Percentiles rank a stretch among this genome's conserved stretches.
phyloP scores from a whole-genome alignment of 2,888 invertebrate species.

The Cephonodes hylas region DNA sequence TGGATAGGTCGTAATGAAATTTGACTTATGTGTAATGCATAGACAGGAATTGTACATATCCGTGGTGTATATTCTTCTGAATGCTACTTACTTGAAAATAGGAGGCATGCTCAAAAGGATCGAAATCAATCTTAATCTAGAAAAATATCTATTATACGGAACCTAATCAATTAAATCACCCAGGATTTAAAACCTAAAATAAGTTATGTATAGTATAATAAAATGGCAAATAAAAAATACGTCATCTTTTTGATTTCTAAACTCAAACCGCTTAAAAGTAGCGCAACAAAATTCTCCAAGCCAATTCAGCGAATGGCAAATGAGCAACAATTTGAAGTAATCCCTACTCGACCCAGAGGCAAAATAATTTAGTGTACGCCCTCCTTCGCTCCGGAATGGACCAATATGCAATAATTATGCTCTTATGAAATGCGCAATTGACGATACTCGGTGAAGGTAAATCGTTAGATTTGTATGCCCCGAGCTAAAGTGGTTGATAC shows the following conservation, averaged over 20 bases:
- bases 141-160: no score
- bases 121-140: no score
- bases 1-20: no score
- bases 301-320: constrained; percentile 19
- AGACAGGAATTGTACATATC: no score
- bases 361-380: constrained; percentile 36
- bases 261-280: no score
- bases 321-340: constrained; percentile 43
- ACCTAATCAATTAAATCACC: no score
- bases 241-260: no score
- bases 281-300: not conserved
- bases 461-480: constrained; percentile 28
- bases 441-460: constrained; percentile 39
- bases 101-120: not conserved
- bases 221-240: no score
- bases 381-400: constrained; percentile 32
- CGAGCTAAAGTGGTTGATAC: constrained; percentile 13
- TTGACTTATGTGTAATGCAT: no score
- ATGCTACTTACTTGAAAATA: not conserved
- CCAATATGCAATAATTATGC: constrained; percentile 49
- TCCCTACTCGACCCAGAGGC: constrained; percentile 41
- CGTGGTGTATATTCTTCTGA: no score
- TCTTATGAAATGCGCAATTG: constrained; percentile 43
- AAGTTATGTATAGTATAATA: no score
- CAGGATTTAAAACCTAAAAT: no score